Percentiles rank a stretch among this genome's conserved stretches.
These are phyloP conservation scores for Eubucco bourcierii DNA, from an alignment of 2,113 vertebrate genomes.

Conservation along the genomic window DNA sequence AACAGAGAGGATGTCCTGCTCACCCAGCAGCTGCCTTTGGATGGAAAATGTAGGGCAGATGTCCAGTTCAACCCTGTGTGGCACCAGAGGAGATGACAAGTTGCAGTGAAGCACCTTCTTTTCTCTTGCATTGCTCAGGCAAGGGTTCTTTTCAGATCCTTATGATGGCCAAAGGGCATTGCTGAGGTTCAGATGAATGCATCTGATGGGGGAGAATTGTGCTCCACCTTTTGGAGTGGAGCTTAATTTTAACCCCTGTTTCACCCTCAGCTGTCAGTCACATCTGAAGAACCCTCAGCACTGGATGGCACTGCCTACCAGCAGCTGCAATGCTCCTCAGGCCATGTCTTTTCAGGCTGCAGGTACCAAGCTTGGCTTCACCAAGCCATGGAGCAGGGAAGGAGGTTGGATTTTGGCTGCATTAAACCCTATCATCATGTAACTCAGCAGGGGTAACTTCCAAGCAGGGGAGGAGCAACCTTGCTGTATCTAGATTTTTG, in stretches of 20 bases:
- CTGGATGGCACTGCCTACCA: background rate
- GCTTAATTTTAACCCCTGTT: background rate
- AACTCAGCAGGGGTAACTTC: no score
- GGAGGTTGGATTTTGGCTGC: no score
- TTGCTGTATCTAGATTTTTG: no score
- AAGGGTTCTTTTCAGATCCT: background rate
- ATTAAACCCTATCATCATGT: no score
- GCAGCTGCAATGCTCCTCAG: background rate
- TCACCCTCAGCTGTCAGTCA: background rate
- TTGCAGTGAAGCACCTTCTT: background rate
- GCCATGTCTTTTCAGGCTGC: no score
- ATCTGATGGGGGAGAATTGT: background rate
- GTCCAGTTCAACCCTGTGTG: fast-evolving
- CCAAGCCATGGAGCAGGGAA: no score
- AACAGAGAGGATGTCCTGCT: background rate
- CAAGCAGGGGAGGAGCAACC: no score
- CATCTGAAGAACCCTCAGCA: background rate
- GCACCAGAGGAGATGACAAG: background rate
- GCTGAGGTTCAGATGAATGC: background rate
- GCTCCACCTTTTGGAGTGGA: background rate
- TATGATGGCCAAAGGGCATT: fast-evolving
- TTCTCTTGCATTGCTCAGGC: background rate
- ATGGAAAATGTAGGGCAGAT: background rate
- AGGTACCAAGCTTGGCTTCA: no score
- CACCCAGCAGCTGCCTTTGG: background rate